Percentiles rank a stretch among this genome's conserved stretches.
Conservation (phyloP, 1,140 invertebrate species). For the Ceratina japonica region DNA sequence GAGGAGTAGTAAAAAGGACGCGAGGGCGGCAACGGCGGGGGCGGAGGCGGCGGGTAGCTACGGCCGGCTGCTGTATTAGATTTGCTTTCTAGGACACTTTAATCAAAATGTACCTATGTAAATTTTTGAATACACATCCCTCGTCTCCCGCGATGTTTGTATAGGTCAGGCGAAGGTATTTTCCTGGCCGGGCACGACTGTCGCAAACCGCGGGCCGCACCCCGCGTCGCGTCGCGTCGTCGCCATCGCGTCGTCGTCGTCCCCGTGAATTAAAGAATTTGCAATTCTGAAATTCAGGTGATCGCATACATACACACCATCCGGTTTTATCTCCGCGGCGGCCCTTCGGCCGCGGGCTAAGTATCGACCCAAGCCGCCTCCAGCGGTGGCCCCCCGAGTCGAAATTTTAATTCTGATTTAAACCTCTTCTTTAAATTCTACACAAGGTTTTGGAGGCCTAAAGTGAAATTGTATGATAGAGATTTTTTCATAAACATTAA, state of each 20-base stretch:
- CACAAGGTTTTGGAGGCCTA: too few relatives aligned
- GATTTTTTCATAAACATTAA: too few relatives aligned
- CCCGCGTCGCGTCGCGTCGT: constrained; percentile 10
- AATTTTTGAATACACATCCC: constrained; percentile 80
- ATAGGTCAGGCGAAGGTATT: constrained; percentile 79
- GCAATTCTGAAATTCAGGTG: constrained; percentile 78
- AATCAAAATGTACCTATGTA: constrained; percentile 81
- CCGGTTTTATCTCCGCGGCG: constrained; percentile 53
- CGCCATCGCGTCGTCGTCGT: constrained; percentile 69
- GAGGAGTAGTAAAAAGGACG: neutral
- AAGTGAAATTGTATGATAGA: too few relatives aligned
- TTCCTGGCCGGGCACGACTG: constrained; percentile 65
- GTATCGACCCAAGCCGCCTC: constrained; percentile 52
- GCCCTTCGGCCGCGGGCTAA: constrained; percentile 43
- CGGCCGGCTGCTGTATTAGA: constrained; percentile 74
- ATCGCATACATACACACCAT: constrained; percentile 67
- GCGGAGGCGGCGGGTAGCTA: neutral
- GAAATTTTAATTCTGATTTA: too few relatives aligned
- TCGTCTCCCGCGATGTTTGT: constrained; percentile 77
- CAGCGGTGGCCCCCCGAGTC: neutral
- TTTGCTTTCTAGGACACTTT: constrained; percentile 80
- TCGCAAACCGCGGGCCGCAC: constrained; percentile 27
- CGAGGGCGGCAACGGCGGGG: neutral
- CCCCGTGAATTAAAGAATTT: constrained; percentile 79
- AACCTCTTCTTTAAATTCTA: too few relatives aligned